Evolutionary conservation across 2,113 vertebrate genomes (phyloP).

Genomic region (Orcinus orca): DNA sequence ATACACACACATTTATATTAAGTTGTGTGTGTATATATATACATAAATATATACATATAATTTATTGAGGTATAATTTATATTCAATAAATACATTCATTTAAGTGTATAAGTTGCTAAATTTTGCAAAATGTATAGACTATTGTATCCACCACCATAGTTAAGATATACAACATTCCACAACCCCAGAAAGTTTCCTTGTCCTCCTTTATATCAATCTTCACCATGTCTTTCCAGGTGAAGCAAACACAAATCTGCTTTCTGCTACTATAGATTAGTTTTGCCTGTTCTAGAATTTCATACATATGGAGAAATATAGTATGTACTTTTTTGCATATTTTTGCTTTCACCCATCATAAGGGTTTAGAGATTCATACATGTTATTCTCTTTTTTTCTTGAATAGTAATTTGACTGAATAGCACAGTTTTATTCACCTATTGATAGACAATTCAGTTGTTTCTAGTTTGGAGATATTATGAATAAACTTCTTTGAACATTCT

Average conservation of each 20-base stretch:
- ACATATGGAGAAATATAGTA: background rate
- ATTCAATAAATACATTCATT: background rate
- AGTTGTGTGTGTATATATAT: background rate
- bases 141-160: background rate
- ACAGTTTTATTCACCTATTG: background rate
- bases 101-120: background rate
- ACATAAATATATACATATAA: background rate
- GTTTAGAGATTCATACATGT: background rate
- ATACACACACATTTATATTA: background rate
- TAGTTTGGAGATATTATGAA: background rate
- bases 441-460: background rate
- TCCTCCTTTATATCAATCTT: background rate
- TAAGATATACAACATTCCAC: background rate
- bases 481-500: background rate
- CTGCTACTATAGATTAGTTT: background rate
- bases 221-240: background rate
- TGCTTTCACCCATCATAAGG: background rate
- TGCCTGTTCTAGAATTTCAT: background rate
- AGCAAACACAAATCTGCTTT: background rate
- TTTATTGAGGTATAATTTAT: background rate
- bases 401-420: background rate
- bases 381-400: background rate
- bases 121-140: background rate
- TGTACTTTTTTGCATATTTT: background rate
- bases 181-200: background rate